A percentile compares a stretch with the other conserved stretches of the same genome.
Evolutionary conservation across 2,888 invertebrate species (phyloP).

Genomic region (Anthophora plumipes): DNA sequence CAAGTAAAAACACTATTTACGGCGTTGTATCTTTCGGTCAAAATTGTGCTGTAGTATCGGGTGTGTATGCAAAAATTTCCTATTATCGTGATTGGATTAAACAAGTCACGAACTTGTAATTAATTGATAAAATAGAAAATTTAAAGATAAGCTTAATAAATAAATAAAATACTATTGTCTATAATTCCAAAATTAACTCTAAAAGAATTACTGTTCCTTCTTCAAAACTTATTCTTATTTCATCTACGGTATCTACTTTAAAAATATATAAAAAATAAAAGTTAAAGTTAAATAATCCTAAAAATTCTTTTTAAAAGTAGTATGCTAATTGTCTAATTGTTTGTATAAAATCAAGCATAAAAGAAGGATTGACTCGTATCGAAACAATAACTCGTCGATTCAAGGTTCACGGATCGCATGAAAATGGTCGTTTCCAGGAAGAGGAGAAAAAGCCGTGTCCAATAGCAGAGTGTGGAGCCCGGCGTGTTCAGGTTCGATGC

Average conservation of each 20-base stretch:
- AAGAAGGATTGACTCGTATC: too few relatives aligned
- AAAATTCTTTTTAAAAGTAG: too few relatives aligned
- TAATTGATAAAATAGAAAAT: neutral
- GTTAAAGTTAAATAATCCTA: too few relatives aligned
- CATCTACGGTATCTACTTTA: too few relatives aligned
- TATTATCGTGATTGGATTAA: constrained; percentile 72
- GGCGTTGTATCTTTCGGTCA: constrained; percentile 76
- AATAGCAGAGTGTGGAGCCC: constrained; percentile 72
- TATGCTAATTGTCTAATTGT: too few relatives aligned
- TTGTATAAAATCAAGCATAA: too few relatives aligned
- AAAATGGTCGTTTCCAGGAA: constrained; percentile 59
- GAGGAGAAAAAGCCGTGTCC: constrained; percentile 59
- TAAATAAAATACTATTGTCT: neutral
- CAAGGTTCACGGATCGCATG: neutral
- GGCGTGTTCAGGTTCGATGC: constrained; percentile 77
- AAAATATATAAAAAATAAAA: too few relatives aligned
- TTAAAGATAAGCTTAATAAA: neutral
- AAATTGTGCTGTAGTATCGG: constrained; percentile 66
- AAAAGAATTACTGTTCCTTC: too few relatives aligned
- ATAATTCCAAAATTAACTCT: neutral
- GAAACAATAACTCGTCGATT: neutral
- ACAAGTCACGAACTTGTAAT: constrained; percentile 39
- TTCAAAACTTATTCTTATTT: too few relatives aligned
- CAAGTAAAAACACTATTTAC: constrained; percentile 62
- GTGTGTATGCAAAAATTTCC: constrained; percentile 70